Base-by-base conservation (phyloP, 2,888 invertebrate genomes). In the Plemyria rubiginata region DNA sequence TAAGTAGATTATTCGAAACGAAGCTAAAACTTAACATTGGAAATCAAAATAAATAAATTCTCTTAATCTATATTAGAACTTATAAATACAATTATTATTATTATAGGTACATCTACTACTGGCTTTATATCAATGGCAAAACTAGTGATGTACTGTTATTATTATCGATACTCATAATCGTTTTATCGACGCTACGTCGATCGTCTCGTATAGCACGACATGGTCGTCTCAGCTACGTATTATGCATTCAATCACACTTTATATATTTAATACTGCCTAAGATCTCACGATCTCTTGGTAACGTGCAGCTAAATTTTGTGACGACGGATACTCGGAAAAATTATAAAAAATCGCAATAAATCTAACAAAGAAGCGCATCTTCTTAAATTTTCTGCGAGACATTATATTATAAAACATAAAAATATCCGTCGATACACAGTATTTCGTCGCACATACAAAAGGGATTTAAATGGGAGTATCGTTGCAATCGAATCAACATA, bases 261-360 rank as follows among this genome's bases (percentile, higher is more conserved):
- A 73, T 66, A 63, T 61, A 75, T 75, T 80, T 91, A 92, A 92
- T 91, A 91, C 91, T 92, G 90, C 86, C 88, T 81, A 77, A 80
- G 78, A 79, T 80, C 84, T 60, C 68, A 73, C 76, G 74, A 78
- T 71, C 75, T 72, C 71, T 73, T 76, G 78, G 71, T 68, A 74
- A 75, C 73, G 65, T 74, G 79, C 74, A 70, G 72, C 68, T 65
- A 72, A n/a, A 77, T 75, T 75, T 70, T 73, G 75, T 72, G 68
- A 71, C 72, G 74, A 75, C 77, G 72, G 70, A 65, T 66, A 68
- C 66, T 62, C 36, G 9, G 49, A 60, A 55, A 63, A 29, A 45
- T 11, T 8, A 3, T 32, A 43, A 15, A 43, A 43, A 13, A 22
- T 22, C 22, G 22, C 7, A 43, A 13, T 13, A 13, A 32, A 38